Evolutionary conservation across 2,888 invertebrate species (phyloP).

Genomic region (Meloe dianella): DNA sequence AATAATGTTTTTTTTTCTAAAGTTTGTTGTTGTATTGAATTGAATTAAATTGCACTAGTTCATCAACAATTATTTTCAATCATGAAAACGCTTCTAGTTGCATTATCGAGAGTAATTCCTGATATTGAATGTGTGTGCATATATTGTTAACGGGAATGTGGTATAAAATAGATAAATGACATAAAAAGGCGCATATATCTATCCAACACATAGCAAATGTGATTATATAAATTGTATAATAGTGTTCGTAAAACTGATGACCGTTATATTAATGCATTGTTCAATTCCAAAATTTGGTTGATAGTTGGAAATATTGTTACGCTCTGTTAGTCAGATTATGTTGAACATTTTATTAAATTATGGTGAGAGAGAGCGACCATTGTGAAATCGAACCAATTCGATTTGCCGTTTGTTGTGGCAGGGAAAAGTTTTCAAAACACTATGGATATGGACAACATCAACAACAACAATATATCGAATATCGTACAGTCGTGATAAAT

Average conservation of each 20-base stretch:
- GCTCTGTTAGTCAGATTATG: slow-evolving; percentile 48
- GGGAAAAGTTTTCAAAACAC: slow-evolving; percentile 36
- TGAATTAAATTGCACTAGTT: background rate
- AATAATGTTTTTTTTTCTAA: background rate
- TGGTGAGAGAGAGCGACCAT: slow-evolving; percentile 34
- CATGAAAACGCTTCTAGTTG: slow-evolving; percentile 8
- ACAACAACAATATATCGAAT: slow-evolving; percentile 29
- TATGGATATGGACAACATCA: background rate
- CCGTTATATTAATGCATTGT: slow-evolving; percentile 46
- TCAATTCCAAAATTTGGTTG: slow-evolving; percentile 50
- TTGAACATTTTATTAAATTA: slow-evolving; percentile 51
- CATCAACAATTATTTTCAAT: slow-evolving; percentile 14
- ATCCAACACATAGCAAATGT: background rate
- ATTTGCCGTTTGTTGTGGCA: slow-evolving; percentile 41
- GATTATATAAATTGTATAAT: slow-evolving; percentile 4
- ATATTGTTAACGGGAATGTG: background rate
- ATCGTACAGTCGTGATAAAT: slow-evolving; percentile 41
- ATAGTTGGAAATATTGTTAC: slow-evolving; percentile 49
- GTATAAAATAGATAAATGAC: slow-evolving; percentile 7
- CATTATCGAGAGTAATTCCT: background rate
- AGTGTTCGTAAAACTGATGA: slow-evolving; percentile 40
- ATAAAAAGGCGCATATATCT: slow-evolving; percentile 13
- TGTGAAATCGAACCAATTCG: slow-evolving; percentile 37
- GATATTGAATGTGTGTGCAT: background rate
- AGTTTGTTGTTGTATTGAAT: background rate